A percentile compares a stretch with the other conserved stretches of the same genome.
Conservation (phyloP, 1,140 invertebrate genomes). For the Tetramorium simillimum region DNA sequence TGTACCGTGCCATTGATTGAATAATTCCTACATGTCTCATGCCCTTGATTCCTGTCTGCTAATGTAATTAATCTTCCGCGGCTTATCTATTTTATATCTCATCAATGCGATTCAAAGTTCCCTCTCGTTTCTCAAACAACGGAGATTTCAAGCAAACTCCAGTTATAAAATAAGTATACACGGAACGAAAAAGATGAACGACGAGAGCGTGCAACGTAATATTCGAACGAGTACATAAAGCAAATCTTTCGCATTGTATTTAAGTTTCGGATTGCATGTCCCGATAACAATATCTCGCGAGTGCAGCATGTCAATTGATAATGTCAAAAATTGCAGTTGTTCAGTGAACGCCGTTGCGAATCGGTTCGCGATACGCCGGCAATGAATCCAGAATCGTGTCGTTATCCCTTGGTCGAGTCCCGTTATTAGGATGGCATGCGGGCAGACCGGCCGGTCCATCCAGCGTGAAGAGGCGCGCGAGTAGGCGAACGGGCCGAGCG, state of each 20-base stretch:
- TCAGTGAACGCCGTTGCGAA: neutral
- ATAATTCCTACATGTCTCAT: constrained; percentile 38
- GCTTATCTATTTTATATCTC: neutral
- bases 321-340: neutral
- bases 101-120: neutral
- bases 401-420: constrained; percentile 72
- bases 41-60: neutral
- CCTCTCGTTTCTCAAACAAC: neutral
- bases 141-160: neutral
- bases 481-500: constrained; percentile 19
- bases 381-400: constrained; percentile 71
- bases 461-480: constrained; percentile 23
- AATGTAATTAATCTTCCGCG: constrained; percentile 12
- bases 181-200: neutral
- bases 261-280: neutral
- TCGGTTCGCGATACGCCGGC: constrained; percentile 47
- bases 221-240: neutral
- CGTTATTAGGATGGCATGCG: constrained; percentile 77
- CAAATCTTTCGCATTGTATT: neutral
- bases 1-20: constrained; percentile 40
- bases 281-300: neutral
- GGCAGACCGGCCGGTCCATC: constrained; percentile 62
- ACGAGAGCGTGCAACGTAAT: neutral
- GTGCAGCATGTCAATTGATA: neutral
- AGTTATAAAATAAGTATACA: neutral